phyloP scores from a whole-genome alignment of 2,797 vertebrate genomes.

The Sebastes iracundus region DNA sequence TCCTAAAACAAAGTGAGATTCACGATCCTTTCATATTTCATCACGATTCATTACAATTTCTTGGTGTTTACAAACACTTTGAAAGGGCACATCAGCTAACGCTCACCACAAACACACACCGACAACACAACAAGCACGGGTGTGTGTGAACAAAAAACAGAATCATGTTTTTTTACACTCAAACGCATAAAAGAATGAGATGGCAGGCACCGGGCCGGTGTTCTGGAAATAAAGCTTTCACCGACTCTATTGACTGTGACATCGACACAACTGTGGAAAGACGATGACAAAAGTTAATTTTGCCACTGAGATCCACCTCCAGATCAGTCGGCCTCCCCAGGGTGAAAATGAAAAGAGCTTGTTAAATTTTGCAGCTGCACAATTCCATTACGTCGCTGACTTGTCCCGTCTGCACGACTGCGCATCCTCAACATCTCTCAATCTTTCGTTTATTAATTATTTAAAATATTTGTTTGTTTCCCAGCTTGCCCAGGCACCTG shows the following conservation, averaged over 20 bases:
- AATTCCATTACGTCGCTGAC: constrained; percentile 3
- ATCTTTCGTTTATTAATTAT: constrained; percentile 1
- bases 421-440: not conserved
- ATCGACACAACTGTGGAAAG: constrained; percentile 24
- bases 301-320: not conserved
- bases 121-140: not conserved
- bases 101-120: not conserved
- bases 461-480: constrained; percentile 14
- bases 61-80: not conserved
- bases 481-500: not conserved
- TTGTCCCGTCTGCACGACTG: constrained; percentile 14
- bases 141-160: not conserved
- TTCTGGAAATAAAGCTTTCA: constrained; percentile 25
- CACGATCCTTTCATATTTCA: constrained; percentile 21
- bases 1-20: constrained; percentile 1
- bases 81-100: not conserved
- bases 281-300: constrained; percentile 20
- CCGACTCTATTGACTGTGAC: constrained; percentile 17
- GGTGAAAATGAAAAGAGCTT: constrained; percentile 19
- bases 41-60: not conserved
- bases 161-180: not conserved
- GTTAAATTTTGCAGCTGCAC: constrained; percentile 11
- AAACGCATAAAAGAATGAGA: constrained; percentile 11
- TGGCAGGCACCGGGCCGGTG: not conserved
- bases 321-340: constrained; percentile 6